Base-by-base conservation (phyloP, 2,888 invertebrate species). In the Liopterus haemorrhoidalis region DNA sequence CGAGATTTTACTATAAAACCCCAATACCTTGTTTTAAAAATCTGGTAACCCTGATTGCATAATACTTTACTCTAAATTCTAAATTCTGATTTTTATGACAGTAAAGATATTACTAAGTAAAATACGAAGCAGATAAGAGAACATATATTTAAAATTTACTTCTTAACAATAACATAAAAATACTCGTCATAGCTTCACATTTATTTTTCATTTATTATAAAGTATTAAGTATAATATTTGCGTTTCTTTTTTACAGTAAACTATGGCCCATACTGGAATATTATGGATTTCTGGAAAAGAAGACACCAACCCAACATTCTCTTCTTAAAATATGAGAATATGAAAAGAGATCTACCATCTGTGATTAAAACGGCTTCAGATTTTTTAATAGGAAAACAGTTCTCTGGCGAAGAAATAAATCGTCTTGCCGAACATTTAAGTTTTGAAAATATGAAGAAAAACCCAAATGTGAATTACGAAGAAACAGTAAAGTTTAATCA, bases 391-490 rank as follows among this genome's bases (percentile, higher is more conserved):
- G 54, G 52, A 6, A 57, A 57, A 43, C 35, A 50, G 4, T 33
- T 62, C 8, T 50, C 49, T 1, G 49, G 52, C 3, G 53, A 58
- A n/a, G 51, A 61, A 43, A 46, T 59, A 2, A 40, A 49, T 2
- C 48, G 48, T 31, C 51, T 63, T 21, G 48, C 49, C 2, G 31
- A 56, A 21, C 61, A 61, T 44, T 48, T 63, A 25, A 61, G 60
- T 52, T 63, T 62, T 33, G 57, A 59, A 27, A 57, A 49, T 18
- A 80, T 80, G 79, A 74, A 73, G 54, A 59, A 66, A 2, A 79
- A 80, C 60, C 66, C 69, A 1, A 66, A 72, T 21, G 73, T 76
- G 2, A 78, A 81, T 59, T 71, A 69, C 51, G 72, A 75, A 53
- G 59, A 61, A 4, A 56, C 59, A 1, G 54, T 66, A 1, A 58